Evolutionary conservation across 2,113 vertebrate species (phyloP).

Genomic region (Mobula hypostoma): DNA sequence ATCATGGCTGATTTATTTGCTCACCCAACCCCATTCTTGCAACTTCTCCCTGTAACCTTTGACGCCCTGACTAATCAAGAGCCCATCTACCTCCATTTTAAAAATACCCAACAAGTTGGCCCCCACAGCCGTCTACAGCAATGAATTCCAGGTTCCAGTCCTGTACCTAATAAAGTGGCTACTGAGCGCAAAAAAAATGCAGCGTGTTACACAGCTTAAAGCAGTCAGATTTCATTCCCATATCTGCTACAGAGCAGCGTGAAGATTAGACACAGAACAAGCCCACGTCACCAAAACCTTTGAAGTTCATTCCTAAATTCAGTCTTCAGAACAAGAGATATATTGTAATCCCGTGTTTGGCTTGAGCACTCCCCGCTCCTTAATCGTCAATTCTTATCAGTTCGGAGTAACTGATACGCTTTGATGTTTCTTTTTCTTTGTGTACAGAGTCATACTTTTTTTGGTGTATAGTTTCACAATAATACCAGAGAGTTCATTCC

Average conservation of each 20-base stretch:
- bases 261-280: background rate
- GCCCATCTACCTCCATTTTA: too few relatives aligned
- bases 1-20: too few relatives aligned
- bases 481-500: background rate
- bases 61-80: too few relatives aligned
- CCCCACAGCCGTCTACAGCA: too few relatives aligned
- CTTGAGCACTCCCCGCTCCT: background rate
- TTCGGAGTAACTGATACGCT: background rate
- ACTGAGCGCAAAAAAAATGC: background rate
- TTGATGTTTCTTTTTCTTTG: background rate
- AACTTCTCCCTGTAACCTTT: too few relatives aligned
- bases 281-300: background rate
- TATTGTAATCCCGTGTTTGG: background rate
- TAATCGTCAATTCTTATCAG: background rate
- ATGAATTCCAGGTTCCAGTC: too few relatives aligned
- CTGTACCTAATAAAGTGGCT: too few relatives aligned
- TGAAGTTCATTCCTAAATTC: background rate
- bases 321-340: background rate
- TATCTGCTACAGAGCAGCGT: background rate
- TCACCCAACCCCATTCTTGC: too few relatives aligned
- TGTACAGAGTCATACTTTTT: background rate
- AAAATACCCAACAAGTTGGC: too few relatives aligned
- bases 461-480: background rate
- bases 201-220: too few relatives aligned
- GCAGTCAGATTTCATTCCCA: background rate